Base-by-base conservation (phyloP, 2,888 invertebrate genomes). In the Agrochola litura region DNA sequence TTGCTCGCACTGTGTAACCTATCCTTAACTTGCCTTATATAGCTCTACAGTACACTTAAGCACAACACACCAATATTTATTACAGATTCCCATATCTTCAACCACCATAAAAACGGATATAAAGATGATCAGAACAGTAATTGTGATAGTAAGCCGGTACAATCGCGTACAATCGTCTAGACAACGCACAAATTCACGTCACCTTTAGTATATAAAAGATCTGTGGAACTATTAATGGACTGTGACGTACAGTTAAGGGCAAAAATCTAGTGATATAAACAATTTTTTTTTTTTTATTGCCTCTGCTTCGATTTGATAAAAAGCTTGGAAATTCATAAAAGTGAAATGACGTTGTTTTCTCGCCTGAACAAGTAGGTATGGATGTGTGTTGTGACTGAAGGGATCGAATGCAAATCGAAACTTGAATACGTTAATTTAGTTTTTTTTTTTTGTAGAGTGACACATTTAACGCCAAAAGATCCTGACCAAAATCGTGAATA, bases 101-200 rank as follows among this genome's bases (percentile, higher is more conserved):
- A 61, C 76, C 37, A 58, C 43, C 49, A 63, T 76, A 56, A 73
- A 81, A 70, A 43, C 16, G 43, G 56, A 46, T 68, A 76, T 78
- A 76, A 76, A 76, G n/a, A 86, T 86, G 37, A 83, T 78, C 60
- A 30, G 61, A 67, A 76, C 49, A 74, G 60, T 79, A 58, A 75
- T 72, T 67, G 61, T 54, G 49, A 63, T 56, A 73, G 52, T 70
- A 52, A 56, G 52, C 19, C 5, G 37, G 71, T 77, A 80, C 68
- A 56, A 58, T 84, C 75, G 64, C 65, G 60, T 63, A 65, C 76
- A 63, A 49, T 69, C 46, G 73, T 76, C 60, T 73, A 64, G 70
- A 58, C 60, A 68, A 63, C 64, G 69, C 30, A 76, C 61, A 70
- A 72, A 67, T 79, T 72, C 25, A 68, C 49, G 60, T 80, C 67